These are phyloP conservation scores for Drusus annulatus DNA, from an alignment of 1,140 invertebrate genomes.

Conservation along the genomic window DNA sequence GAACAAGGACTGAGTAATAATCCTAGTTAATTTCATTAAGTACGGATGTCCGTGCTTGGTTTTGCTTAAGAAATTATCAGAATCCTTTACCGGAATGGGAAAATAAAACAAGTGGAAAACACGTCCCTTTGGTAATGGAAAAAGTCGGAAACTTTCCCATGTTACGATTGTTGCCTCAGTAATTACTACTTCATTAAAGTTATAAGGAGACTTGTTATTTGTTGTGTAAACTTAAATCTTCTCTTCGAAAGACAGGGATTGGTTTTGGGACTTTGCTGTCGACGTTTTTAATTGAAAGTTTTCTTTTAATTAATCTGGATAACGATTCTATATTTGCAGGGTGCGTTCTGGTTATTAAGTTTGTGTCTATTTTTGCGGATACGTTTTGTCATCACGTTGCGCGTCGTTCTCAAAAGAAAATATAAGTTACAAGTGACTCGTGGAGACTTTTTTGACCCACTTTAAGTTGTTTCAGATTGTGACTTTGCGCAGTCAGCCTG, in stretches of 20 bases:
- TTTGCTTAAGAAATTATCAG: conserved; percentile 25
- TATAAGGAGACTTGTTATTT: conserved; percentile 32
- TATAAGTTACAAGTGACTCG: too few relatives aligned
- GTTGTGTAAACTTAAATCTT: conserved; percentile 3
- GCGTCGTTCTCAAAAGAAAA: too few relatives aligned
- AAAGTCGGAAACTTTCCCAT: conserved; percentile 27
- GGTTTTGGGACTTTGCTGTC: too few relatives aligned
- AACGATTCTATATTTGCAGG: too few relatives aligned
- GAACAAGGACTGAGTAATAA: conserved; percentile 9
- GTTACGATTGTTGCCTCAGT: conserved; percentile 25
- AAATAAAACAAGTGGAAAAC: conserved; percentile 11
- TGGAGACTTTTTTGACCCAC: too few relatives aligned
- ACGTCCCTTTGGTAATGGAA: conserved; percentile 15
- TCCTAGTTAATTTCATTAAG: conserved; percentile 17
- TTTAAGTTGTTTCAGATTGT: too few relatives aligned
- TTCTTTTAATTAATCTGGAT: too few relatives aligned
- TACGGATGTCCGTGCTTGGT: neutral
- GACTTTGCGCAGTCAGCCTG: too few relatives aligned
- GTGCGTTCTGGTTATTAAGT: too few relatives aligned
- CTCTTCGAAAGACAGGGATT: neutral
- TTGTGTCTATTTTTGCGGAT: too few relatives aligned
- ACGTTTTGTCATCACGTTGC: too few relatives aligned
- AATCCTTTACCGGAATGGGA: neutral
- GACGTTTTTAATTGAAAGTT: too few relatives aligned
- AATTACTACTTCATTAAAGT: conserved; percentile 36